phyloP scores from a whole-genome alignment of 2,797 vertebrate species.

The Otus scops region DNA sequence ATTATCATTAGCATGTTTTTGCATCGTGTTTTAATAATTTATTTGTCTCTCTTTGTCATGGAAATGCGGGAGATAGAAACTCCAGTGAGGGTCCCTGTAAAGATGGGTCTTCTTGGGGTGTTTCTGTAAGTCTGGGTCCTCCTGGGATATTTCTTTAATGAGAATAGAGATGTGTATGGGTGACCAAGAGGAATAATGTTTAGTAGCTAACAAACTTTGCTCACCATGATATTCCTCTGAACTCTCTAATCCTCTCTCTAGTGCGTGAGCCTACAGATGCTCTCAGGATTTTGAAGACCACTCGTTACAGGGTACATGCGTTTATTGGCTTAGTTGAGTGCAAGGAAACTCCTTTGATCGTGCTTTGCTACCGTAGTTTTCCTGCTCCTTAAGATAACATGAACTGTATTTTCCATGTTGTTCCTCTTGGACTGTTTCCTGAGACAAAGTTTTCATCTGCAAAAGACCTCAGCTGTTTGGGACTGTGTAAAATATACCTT shows the following conservation, averaged over 20 bases:
- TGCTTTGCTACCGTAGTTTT: background rate
- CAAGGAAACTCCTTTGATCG: background rate
- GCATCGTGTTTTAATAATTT: background rate
- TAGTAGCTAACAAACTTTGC: background rate
- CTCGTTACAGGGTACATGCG: fast-evolving
- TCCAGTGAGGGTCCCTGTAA: background rate
- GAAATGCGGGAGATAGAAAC: background rate
- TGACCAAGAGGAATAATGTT: background rate
- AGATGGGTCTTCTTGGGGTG: too few species aligned
- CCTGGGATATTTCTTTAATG: background rate
- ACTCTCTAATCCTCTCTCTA: background rate
- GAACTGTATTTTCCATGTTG: background rate
- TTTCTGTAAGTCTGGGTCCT: background rate
- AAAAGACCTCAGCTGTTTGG: background rate
- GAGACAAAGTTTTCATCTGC: background rate
- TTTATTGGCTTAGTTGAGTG: background rate
- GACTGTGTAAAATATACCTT: background rate
- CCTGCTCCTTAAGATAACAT: background rate
- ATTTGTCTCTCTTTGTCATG: background rate
- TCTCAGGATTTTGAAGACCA: background rate
- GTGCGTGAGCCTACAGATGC: background rate
- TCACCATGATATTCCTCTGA: background rate
- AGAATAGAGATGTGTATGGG: fast-evolving
- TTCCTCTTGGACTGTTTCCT: background rate
- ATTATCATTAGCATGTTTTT: background rate